phyloP scores from a whole-genome alignment of 2,888 invertebrate genomes.

The Dynastes grantii region DNA sequence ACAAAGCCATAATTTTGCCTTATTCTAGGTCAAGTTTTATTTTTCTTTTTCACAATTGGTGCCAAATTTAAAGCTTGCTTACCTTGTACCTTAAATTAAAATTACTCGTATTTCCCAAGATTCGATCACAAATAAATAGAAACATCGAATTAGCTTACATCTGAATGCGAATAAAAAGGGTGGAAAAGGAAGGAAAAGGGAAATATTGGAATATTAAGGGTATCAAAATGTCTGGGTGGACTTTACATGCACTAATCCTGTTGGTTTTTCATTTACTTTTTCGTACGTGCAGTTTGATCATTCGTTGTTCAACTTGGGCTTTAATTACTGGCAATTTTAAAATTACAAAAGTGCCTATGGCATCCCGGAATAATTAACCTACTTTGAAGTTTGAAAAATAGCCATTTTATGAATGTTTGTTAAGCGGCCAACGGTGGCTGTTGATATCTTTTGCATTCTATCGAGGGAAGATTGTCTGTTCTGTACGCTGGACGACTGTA shows the following conservation, averaged over 20 bases:
- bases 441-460: neutral
- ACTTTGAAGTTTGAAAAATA: conserved; percentile 21
- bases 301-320: conserved; percentile 11
- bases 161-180: too few relatives aligned
- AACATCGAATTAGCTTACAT: too few relatives aligned
- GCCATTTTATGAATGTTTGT: conserved; percentile 17
- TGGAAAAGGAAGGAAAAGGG: neutral
- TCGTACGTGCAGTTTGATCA: conserved; percentile 3
- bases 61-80: neutral
- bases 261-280: neutral
- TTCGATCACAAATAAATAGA: neutral
- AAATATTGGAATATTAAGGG: neutral
- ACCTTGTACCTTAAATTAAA: too few relatives aligned
- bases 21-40: neutral
- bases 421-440: neutral
- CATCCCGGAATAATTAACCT: conserved; percentile 29
- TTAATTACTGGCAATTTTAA: conserved; percentile 21
- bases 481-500: neutral
- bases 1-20: conserved; percentile 1
- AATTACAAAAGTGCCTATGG: neutral
- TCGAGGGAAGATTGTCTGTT: neutral
- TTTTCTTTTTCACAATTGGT: neutral
- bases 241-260: neutral
- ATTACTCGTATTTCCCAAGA: neutral
- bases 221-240: neutral